phyloP scores from a whole-genome alignment of 2,888 invertebrate species.

The Dichetophora obliterata region DNA sequence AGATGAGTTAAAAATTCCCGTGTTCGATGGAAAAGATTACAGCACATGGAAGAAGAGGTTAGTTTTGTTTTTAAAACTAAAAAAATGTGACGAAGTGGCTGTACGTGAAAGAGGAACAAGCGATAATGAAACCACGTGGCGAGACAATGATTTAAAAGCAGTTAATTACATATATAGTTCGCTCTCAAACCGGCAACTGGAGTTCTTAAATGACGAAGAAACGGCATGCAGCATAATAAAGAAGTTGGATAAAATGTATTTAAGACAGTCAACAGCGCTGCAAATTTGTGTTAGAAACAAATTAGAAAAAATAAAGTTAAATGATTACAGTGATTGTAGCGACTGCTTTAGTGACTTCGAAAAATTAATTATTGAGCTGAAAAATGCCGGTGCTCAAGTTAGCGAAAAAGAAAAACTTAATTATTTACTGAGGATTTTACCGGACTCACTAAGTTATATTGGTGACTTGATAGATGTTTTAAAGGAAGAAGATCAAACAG shows the following conservation, averaged over 20 bases:
- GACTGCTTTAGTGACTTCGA: slow-evolving; percentile 32
- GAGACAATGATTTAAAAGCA: slow-evolving; percentile 19
- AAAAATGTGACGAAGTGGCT: neutral
- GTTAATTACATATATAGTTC: slow-evolving; percentile 6
- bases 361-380: slow-evolving; percentile 32
- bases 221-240: slow-evolving; percentile 28
- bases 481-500: slow-evolving; percentile 28
- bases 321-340: neutral
- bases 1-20: neutral
- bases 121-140: neutral
- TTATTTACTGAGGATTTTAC: slow-evolving; percentile 37
- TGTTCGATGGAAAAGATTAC: slow-evolving; percentile 6
- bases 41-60: slow-evolving; percentile 1
- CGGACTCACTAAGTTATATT: slow-evolving; percentile 36
- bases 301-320: slow-evolving; percentile 11
- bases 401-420: slow-evolving; percentile 37
- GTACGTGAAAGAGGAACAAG: neutral
- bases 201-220: slow-evolving; percentile 22
- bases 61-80: neutral
- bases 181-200: slow-evolving; percentile 23
- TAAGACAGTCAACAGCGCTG: slow-evolving; percentile 31
- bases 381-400: slow-evolving; percentile 31
- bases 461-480: slow-evolving; percentile 40
- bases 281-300: slow-evolving; percentile 35
- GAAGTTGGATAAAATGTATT: slow-evolving; percentile 35